Evolutionary conservation across 2,797 vertebrate genomes (phyloP), one percentile per base, ranked within the genome.

Genomic region (Phoeniculus purpureus): DNA sequence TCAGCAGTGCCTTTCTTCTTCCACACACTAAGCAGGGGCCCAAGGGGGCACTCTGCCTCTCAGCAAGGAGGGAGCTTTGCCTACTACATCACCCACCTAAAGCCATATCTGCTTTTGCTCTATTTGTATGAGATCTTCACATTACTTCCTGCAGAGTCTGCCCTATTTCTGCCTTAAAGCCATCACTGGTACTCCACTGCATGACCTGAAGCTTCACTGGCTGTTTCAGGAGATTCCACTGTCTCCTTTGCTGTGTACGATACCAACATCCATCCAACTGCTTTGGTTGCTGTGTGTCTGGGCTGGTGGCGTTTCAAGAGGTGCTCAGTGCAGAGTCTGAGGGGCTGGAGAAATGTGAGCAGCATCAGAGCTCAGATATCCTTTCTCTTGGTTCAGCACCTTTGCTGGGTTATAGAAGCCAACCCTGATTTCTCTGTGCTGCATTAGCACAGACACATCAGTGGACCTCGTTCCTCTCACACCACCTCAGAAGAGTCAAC

Each of bases 1-100:
- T 82, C 81, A 92, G 70, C 55, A 75, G 34, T 72, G 83, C 52
- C 62, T 78, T 89, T 85, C 59, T 79, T 47, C 76, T 74, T 47
- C 15, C 76, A 59, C 54, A 87, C 73, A 31, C 70, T 78, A 43
- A 85, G 75, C 60, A 78, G 83, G 83, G 56, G 73, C 85, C 52
- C 62, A 81, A 14, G 3, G 60, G 72, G 70, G 48, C 62, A 87
- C 85, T 60, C 66, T 80, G 40, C 59, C 60, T 93, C 75, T 68
- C 73, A 83, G 68, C 74, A 81, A 61, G 59, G 40, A 56, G 19
- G 0, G 32, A 76, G 74, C 22, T 81, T 91, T 93, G 26, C 48
- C 48, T 79, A 61, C 81, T 26, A 55, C 67, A 31, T 70, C 88
- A 90, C 55, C 81, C 45, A 23, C 67, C 78, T 31, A 62, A 61